A percentile compares a stretch with the other conserved stretches of the same genome.
These are phyloP conservation scores for Drosophila oshimai DNA, from an alignment of 1,140 invertebrate genomes.

Conservation along the genomic window DNA sequence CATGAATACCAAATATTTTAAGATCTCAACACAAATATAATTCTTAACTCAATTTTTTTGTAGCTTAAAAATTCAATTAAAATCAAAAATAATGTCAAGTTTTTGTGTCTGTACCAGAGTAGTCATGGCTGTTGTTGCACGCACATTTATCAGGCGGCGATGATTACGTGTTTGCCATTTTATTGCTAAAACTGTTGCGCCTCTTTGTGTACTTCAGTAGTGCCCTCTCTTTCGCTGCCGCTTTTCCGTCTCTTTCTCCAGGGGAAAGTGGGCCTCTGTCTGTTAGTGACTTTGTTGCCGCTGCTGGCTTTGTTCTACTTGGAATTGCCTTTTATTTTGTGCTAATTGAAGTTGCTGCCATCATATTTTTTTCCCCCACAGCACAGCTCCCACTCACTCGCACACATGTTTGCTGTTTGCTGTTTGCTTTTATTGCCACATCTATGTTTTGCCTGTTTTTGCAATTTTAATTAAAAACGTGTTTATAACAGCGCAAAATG, in stretches of 20 bases:
- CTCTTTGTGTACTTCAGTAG: conserved; percentile 37
- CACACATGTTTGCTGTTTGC: conserved; percentile 9
- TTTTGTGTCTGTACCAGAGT: conserved; percentile 1
- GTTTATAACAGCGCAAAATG: conserved; percentile 80
- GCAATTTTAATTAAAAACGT: conserved; percentile 81
- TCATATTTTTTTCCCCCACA: conserved; percentile 55
- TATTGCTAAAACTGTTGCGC: conserved; percentile 79
- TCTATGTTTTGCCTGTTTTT: conserved; percentile 73
- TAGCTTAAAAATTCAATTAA: neutral
- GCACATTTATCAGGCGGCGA: conserved; percentile 69
- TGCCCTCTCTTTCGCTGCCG: neutral
- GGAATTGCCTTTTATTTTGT: conserved; percentile 79
- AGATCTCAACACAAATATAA: too few species aligned
- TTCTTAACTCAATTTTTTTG: too few species aligned
- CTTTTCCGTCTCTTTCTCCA: neutral
- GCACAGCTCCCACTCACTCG: neutral
- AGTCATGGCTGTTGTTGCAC: conserved; percentile 32
- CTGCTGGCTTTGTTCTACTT: conserved; percentile 68
- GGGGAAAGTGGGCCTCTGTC: conserved; percentile 47
- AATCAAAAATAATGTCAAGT: neutral
- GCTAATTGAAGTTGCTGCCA: conserved; percentile 78
- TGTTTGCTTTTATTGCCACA: conserved; percentile 61
- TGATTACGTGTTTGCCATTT: conserved; percentile 77
- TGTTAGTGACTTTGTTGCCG: conserved; percentile 65
- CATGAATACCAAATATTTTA: too few species aligned